Evolutionary conservation across 1,140 invertebrate genomes (phyloP), one percentile per base, ranked within the genome.

Genomic region (Eumaeus atala): DNA sequence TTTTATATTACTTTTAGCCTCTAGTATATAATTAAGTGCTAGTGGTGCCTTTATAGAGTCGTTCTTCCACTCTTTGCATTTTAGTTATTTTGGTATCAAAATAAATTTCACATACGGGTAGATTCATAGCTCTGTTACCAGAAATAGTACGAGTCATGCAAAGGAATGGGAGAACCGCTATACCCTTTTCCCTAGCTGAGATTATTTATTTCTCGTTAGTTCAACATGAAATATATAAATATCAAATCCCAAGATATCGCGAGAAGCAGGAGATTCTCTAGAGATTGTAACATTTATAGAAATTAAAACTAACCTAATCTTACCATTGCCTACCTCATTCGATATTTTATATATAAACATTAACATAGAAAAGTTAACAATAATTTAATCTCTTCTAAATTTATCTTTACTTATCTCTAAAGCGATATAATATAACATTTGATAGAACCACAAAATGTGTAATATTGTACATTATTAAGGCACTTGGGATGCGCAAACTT

Each of bases 361-460:
- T 82, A 83, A 84, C 76, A 78, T 86, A 74, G 77, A 67, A 82
- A 77, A 80, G 74, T 84, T 82, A 87, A 87, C 84, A 87, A 87
- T 84, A 84, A 84, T 84, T 84, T 87, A 87, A 87, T 87, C 80
- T 87, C 80, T 73, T 81, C 75, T 84, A 82, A 72, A 65, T 80
- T 76, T 79, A 72, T 70, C 72, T 74, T 76, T 73, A 70, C 72
- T 75, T 66, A 28, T 3, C 61, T 62, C 70, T 67, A 70, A 77
- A 79, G 74, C 70, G 72, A 70, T 74, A 74, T 80, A 87, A 84
- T 74, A 74, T 80, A 87, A 84, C 81, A 87, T 77, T 70, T 70
- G 76, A 79, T 77, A 84, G 77, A 82, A 84, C 74, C 81, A 77
- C 64, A 71, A 72, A 70, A 59, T 28, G 69, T 72, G 64, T 69